phyloP scores from a whole-genome alignment of 2,888 invertebrate species.

The Scrobipalpa atriplicella region DNA sequence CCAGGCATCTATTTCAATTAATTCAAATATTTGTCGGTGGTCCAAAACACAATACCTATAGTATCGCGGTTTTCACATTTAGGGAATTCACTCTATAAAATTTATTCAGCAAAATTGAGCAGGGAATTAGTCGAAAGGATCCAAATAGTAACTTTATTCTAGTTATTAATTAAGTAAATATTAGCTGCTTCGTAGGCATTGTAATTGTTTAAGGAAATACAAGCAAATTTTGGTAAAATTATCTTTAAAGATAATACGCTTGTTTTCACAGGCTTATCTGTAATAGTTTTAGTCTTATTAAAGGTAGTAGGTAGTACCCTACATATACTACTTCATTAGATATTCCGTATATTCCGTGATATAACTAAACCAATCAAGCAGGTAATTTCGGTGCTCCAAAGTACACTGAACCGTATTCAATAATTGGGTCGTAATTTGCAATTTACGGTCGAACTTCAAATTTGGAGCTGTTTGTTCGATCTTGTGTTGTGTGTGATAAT shows the following conservation, averaged over 20 bases:
- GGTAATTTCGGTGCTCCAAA: neutral
- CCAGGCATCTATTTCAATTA: conserved; percentile 8
- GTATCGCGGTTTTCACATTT: neutral
- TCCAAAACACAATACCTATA: neutral
- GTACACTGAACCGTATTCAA: conserved; percentile 2
- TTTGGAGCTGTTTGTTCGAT: neutral
- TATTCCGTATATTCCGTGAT: neutral
- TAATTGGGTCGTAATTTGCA: conserved; percentile 1
- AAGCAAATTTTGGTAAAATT: no score
- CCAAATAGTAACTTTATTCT: neutral
- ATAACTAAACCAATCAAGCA: conserved; percentile 2
- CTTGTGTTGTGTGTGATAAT: neutral
- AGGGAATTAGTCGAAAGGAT: neutral
- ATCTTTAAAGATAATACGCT: no score
- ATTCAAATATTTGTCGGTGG: neutral
- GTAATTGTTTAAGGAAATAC: no score
- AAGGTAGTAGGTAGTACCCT: no score
- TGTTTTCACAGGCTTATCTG: no score
- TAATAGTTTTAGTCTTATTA: no score
- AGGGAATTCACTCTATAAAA: neutral
- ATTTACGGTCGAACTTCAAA: neutral
- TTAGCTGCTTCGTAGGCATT: neutral
- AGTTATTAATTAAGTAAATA: neutral
- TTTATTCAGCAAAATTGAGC: neutral
- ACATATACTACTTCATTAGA: no score